Evolutionary conservation across 2,888 invertebrate species (phyloP), one percentile per base, ranked within the genome.

Genomic region (Artemia sinica): DNA sequence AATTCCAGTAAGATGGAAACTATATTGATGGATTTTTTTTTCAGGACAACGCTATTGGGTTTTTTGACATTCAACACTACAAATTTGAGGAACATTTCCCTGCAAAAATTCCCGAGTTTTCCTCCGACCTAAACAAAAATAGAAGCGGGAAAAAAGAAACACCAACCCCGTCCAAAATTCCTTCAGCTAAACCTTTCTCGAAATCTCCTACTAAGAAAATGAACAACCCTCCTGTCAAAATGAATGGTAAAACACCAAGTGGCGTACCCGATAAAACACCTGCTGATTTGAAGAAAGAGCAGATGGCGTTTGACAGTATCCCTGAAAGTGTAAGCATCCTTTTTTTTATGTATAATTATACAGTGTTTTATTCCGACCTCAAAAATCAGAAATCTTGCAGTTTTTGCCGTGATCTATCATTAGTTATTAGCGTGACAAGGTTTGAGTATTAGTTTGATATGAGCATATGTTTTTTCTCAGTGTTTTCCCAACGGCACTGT

Each of bases 1-100:
- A 41, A 41, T 41, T 41, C 6, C 41, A 41, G 41, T 3, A 41
- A 41, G 41, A 41, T 41, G 41, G 41, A 3, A 41, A 41, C 6
- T 41, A 41, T 18, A 41, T 5, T 41, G 41, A 41, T 41, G 41
- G 41, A 41, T 5, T 41, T 71, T 76, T 72, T 78, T 9, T 76
- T 67, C 77, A 84, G 84, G 82, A 83, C 76, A 73, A 74, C 52
- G 74, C 84, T 58, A 76, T 85, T 71, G 83, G 85, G 68, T 84
- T 85, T 74, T 87, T 86, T 77, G 84, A 84, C 11, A 71, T 81
- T 41, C 70, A 73, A 10, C 72, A 84, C 76, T 81, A 86, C 0
- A 84, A 83, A 73, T 93, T 89, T 76, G 84, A 85, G 69, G 85
- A 87, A 73, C 84, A 93, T 75, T 94, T 91, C 79, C 85, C 85